Conservation (phyloP, 2,888 invertebrate species). For the Trichogramma evanescens region DNA sequence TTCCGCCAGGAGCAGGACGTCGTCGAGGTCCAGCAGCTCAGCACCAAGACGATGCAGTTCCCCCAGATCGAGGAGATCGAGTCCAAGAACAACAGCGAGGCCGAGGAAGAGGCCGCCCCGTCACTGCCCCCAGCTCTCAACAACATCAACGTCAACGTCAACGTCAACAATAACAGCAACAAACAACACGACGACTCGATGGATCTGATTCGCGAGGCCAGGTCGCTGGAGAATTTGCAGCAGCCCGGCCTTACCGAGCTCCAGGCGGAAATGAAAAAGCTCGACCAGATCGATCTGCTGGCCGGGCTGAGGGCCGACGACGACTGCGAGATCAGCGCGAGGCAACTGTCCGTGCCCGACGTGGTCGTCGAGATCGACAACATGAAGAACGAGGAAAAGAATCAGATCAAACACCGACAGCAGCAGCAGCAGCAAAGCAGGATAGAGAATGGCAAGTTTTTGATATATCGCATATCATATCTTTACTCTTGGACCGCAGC, state of each 20-base stretch:
- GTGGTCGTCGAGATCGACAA: conserved; percentile 29
- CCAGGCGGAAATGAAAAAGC: conserved; percentile 26
- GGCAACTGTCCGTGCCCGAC: conserved; percentile 35
- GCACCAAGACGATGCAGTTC: conserved; percentile 42
- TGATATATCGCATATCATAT: neutral
- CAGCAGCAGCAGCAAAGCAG: neutral
- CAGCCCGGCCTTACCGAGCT: conserved; percentile 7
- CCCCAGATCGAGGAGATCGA: conserved; percentile 42
- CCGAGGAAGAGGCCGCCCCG: conserved; percentile 26
- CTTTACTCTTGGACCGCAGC: neutral
- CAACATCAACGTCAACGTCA: neutral
- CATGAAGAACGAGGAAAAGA: conserved; percentile 26
- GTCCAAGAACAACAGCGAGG: conserved; percentile 34
- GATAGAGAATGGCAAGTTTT: neutral
- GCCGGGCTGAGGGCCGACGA: conserved; percentile 42
- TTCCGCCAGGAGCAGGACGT: conserved; percentile 18
- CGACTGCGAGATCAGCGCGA: conserved; percentile 30
- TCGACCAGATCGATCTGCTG: conserved; percentile 43
- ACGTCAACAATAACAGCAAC: conserved; percentile 2
- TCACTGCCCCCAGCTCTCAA: neutral
- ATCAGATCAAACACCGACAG: conserved; percentile 41
- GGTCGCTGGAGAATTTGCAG: neutral
- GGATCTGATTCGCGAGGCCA: conserved; percentile 19
- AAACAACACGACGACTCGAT: conserved; percentile 7
- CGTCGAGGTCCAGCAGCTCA: conserved; percentile 40